These are phyloP conservation scores for Melanchra persicariae DNA, from an alignment of 2,888 invertebrate genomes.

Conservation along the genomic window DNA sequence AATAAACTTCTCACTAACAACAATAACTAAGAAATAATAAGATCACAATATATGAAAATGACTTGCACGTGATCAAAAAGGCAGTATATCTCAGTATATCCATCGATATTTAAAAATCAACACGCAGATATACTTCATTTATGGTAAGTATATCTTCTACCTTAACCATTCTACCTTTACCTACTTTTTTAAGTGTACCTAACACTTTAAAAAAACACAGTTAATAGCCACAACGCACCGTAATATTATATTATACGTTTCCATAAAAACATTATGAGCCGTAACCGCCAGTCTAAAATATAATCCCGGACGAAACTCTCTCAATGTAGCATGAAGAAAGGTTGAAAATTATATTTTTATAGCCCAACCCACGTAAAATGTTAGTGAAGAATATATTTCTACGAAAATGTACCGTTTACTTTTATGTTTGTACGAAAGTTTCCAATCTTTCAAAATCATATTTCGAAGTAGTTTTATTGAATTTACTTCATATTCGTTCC, in stretches of 20 bases:
- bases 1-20: too few relatives aligned
- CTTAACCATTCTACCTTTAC: too few relatives aligned
- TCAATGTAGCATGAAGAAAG: conserved; percentile 32
- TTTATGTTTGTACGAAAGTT: background rate
- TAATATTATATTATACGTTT: conserved; percentile 6
- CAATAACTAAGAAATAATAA: too few relatives aligned
- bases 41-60: too few relatives aligned
- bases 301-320: conserved; percentile 21
- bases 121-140: too few relatives aligned
- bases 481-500: background rate
- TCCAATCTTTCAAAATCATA: conserved; percentile 14
- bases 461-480: conserved; percentile 1
- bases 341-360: conserved; percentile 43
- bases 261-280: conserved; percentile 39
- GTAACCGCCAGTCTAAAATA: conserved; percentile 32
- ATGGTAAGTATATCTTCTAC: background rate
- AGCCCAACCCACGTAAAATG: conserved; percentile 22
- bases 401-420: conserved; percentile 19
- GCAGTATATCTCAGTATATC: too few relatives aligned
- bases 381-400: conserved; percentile 8
- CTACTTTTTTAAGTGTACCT: background rate
- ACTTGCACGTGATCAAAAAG: too few relatives aligned
- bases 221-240: conserved; percentile 1
- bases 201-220: background rate
- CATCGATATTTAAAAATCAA: too few relatives aligned